Conservation (phyloP, 1,140 invertebrate genomes). For the Scaptomyza hsui region DNA sequence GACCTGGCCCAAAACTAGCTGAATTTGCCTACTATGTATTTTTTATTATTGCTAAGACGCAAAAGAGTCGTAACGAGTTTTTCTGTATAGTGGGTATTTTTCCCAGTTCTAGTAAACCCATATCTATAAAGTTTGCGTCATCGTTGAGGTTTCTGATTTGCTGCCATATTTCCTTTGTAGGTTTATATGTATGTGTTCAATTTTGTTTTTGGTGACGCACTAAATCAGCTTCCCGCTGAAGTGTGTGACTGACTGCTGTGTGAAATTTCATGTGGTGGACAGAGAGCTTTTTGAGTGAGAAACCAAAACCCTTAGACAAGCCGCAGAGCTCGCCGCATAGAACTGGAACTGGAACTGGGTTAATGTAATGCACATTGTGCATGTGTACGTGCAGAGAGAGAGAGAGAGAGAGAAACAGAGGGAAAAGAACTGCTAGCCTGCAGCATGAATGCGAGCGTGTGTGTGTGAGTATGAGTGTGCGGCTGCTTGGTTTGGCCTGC, state of each 20-base stretch:
- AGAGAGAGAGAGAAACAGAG: slow-evolving; percentile 6
- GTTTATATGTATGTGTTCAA: not conserved
- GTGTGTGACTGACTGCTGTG: slow-evolving; percentile 3
- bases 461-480: slow-evolving; percentile 8
- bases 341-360: slow-evolving; percentile 63
- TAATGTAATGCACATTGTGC: slow-evolving; percentile 72
- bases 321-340: slow-evolving; percentile 18
- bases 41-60: slow-evolving; percentile 53
- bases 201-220: slow-evolving; percentile 53
- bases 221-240: slow-evolving; percentile 52
- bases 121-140: slow-evolving; percentile 50
- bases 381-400: slow-evolving; percentile 7
- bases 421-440: slow-evolving; percentile 2
- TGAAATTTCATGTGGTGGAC: slow-evolving; percentile 15
- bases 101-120: slow-evolving; percentile 8
- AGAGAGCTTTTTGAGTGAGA: slow-evolving; percentile 1
- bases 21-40: slow-evolving; percentile 13
- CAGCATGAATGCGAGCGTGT: slow-evolving; percentile 16
- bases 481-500: slow-evolving; percentile 55
- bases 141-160: slow-evolving; percentile 23
- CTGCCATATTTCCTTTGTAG: slow-evolving; percentile 27
- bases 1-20: slow-evolving; percentile 17
- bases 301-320: slow-evolving; percentile 24
- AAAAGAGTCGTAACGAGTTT: slow-evolving; percentile 57
- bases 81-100: slow-evolving; percentile 30